Evolutionary conservation across 1,140 invertebrate species (phyloP), one percentile per base, ranked within the genome.

Genomic region (Proales similis): DNA sequence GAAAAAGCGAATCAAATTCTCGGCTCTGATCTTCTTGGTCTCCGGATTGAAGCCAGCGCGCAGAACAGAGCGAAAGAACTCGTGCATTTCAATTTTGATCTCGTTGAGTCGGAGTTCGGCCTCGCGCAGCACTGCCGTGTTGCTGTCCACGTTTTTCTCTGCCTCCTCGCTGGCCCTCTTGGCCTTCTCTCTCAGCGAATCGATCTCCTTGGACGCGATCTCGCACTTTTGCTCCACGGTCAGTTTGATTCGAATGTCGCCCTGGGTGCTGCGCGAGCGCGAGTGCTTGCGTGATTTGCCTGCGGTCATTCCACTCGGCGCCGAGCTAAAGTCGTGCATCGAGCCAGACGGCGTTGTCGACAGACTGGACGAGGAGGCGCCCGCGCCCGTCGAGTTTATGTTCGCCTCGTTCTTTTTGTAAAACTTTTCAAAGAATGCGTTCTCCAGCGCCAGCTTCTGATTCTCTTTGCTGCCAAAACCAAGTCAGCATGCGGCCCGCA

Each of bases 191-290:
- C 68, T 66, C 1, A 73, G 63, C 64, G 73, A 72, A 64, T 77
- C 74, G 38, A 77, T 71, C 48, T 62, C 57, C 39, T 47, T 62
- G 4, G 43, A 62, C 14, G 57, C 72, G 63, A 77, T 76, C 61
- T 77, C 74, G 69, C 74, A 75, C 68, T 77, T 77, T 61, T 75
- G 74, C 63, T 77, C 74, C 36, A 70, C 69, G 14, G 68, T 70
- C 9, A 77, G 66, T 42, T 69, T 65, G 9, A 75, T 64, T 2
- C 68, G 69, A 63, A 69, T 67, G 51, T 76, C 73, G 19, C 68
- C 65, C 24, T 68, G 68, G 42, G 68, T 70, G 47, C 67, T 68
- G 4, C 71, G 64, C 6, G 70, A 71, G 65, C 73, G 74, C 2
- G 73, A 73, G 39, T 74, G 66, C 63, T 73, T 74, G 53, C 68